Conservation (phyloP, 2,113 vertebrate genomes). For the Panurus biarmicus region DNA sequence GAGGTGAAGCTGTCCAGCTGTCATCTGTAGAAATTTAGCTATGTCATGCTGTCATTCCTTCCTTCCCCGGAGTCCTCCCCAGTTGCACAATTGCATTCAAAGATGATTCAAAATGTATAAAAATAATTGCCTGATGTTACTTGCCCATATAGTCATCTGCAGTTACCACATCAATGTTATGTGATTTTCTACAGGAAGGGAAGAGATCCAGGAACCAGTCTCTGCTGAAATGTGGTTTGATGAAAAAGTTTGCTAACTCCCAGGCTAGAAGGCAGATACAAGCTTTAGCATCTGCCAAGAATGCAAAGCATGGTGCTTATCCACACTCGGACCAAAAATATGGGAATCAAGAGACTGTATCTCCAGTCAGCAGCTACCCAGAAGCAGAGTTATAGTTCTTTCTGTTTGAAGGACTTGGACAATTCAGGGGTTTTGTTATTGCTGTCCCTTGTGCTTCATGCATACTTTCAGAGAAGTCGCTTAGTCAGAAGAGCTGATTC, state of each 20-base stretch:
- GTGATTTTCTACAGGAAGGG: constrained; percentile 60
- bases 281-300: constrained; percentile 55
- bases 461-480: constrained; percentile 11
- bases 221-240: constrained; percentile 59
- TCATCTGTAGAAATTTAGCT: background rate
- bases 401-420: background rate
- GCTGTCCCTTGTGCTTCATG: background rate
- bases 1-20: background rate
- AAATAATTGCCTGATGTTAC: constrained; percentile 50
- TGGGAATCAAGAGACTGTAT: background rate
- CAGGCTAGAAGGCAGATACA: constrained; percentile 62
- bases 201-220: constrained; percentile 49
- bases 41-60: background rate
- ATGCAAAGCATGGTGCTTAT: constrained; percentile 51
- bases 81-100: constrained; percentile 1
- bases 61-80: background rate
- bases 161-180: constrained; percentile 57
- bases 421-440: background rate
- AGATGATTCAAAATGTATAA: constrained; percentile 49
- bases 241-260: constrained; percentile 60
- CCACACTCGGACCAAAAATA: constrained; percentile 13
- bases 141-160: constrained; percentile 53
- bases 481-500: constrained; percentile 43
- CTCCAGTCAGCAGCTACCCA: constrained; percentile 34
- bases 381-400: background rate